Evolutionary conservation across 2,888 invertebrate species (phyloP), one percentile per base, ranked within the genome.

Genomic region (Luffia ferchaultella): DNA sequence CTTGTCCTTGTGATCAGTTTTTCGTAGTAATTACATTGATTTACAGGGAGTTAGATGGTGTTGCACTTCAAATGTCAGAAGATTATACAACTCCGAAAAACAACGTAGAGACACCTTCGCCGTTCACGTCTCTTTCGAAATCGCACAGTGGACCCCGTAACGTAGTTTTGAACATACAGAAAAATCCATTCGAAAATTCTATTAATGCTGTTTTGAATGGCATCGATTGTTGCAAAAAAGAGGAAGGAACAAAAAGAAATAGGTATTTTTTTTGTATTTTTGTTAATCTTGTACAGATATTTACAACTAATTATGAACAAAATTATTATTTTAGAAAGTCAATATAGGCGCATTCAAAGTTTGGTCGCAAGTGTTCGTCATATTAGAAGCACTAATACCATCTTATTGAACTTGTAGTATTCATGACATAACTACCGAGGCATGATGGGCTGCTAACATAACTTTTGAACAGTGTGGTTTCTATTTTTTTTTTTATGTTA

Each of bases 31-130:
- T n/a, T n/a, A n/a, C n/a, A n/a, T n/a, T n/a, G n/a, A 30, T 30
- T 30, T 30, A 2, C 59, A 80, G 80, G 3, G 73, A 77, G 19
- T 52, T 78, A 7, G 76, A 72, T 1, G 73, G 73, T 2, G 68
- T 68, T 0, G 75, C 78, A 0, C 53, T 69, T 1, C 61, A 64
- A 0, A 66, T 73, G 62, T 64, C 74, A 0, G 77, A 76, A 0
- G 76, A 74, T 1, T 72, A 67, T 56, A 67, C 71, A 0, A 65
- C 67, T 0, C 65, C 72, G 16, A 45, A 50, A 17, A 46, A 47
- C 2, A 41, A 41, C 9, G 15, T 40, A 5, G 30, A 46, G 1
- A 46, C 20, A 2, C 19, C 16, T 2, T 16, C 47, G 18, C 30
- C 17, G 16, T 20, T 18, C 0, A 65, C 70, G 0, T 63, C 67